phyloP scores from a whole-genome alignment of 2,888 invertebrate species.

The Tenthredo livida region DNA sequence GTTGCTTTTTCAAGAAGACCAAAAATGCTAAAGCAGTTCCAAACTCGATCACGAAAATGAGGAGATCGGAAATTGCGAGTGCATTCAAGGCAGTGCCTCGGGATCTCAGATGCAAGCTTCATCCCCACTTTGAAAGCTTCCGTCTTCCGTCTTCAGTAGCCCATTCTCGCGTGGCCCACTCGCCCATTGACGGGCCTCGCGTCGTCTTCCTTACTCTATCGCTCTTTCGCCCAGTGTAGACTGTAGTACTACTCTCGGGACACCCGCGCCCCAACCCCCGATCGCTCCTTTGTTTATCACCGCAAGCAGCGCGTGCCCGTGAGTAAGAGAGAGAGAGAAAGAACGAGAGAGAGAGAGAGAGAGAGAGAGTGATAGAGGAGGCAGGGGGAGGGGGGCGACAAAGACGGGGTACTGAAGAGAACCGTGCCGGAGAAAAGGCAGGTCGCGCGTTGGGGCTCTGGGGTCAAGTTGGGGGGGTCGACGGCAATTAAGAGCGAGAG shows the following conservation, averaged over 20 bases:
- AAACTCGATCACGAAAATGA: background rate
- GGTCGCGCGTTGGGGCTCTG: conserved; percentile 39
- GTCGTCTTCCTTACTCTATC: conserved; percentile 44
- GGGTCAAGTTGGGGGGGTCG: conserved; percentile 58
- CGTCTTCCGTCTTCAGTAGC: conserved; percentile 46
- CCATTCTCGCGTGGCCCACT: conserved; percentile 69
- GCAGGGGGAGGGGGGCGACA: background rate
- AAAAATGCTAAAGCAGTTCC: background rate
- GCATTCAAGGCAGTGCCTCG: background rate
- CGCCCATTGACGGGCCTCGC: conserved; percentile 68
- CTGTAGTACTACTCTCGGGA: conserved; percentile 46
- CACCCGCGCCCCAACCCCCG: conserved; percentile 54
- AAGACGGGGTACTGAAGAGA: conserved; percentile 16
- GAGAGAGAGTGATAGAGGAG: conserved; percentile 25
- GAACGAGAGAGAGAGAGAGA: conserved; percentile 22
- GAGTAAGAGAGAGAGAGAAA: conserved; percentile 2
- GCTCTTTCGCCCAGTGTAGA: conserved; percentile 41
- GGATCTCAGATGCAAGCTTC: background rate
- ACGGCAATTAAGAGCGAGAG: conserved; percentile 66
- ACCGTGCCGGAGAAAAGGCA: conserved; percentile 32
- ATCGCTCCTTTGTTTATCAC: conserved; percentile 59
- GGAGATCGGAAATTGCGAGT: background rate
- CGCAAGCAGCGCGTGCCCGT: conserved; percentile 55
- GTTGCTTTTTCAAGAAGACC: background rate
- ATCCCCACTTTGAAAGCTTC: conserved; percentile 4